Percentiles rank a stretch among this genome's conserved stretches.
Evolutionary conservation across 2,113 vertebrate genomes (phyloP).

Genomic region (Dicrurus megarhynchus): DNA sequence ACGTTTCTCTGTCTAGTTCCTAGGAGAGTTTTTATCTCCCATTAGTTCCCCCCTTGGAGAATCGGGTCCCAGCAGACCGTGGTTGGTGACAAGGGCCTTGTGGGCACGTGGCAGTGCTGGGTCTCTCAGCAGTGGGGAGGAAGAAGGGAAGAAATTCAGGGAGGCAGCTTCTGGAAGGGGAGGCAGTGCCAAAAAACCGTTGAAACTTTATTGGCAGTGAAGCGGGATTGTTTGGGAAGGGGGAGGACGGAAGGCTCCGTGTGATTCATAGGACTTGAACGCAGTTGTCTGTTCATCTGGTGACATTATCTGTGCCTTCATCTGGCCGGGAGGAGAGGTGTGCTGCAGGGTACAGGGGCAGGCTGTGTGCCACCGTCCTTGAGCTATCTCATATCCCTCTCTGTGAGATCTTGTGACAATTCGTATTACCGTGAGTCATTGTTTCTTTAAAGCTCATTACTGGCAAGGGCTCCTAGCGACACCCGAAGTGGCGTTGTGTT

Average conservation of each 20-base stretch:
- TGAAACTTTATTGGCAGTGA: conserved; percentile 25
- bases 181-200: background rate
- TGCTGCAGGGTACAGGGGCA: conserved; percentile 1
- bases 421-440: conserved; percentile 60
- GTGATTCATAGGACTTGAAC: conserved; percentile 17
- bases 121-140: background rate
- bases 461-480: conserved; percentile 16
- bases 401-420: conserved; percentile 39
- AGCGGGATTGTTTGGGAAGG: conserved; percentile 17
- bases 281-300: conserved; percentile 22
- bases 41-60: background rate
- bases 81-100: background rate
- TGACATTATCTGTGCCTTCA: conserved; percentile 24
- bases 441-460: conserved; percentile 59
- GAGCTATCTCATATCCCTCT: conserved; percentile 43
- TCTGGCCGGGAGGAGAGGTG: conserved; percentile 40
- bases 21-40: background rate
- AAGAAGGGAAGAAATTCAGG: background rate
- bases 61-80: background rate
- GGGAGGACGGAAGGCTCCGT: background rate
- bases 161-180: background rate
- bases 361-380: background rate
- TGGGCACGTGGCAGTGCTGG: rapidly evolving
- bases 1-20: background rate
- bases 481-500: conserved; percentile 10